Percentiles rank a stretch among this genome's conserved stretches.
Conservation (phyloP, 35 echinoderm and acorn worm species). For the Lytechinus pictus region DNA sequence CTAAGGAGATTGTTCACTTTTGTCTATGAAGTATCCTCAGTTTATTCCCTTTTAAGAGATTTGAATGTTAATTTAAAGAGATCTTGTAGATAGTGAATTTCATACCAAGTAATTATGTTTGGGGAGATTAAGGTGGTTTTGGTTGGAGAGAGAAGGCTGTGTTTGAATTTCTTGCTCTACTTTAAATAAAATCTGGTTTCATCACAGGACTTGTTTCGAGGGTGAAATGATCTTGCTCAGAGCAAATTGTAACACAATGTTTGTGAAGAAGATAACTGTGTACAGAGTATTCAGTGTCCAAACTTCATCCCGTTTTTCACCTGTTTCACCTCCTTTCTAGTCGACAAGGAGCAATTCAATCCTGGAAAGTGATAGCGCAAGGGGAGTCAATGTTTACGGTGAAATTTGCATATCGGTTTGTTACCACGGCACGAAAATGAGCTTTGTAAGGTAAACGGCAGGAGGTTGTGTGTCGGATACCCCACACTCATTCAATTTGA, state of each 20-base stretch:
- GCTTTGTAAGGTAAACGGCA: conserved; percentile 53
- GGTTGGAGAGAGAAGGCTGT: background rate
- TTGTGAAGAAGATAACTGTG: conserved; percentile 17
- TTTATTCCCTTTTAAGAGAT: background rate
- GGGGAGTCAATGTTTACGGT: conserved; percentile 52
- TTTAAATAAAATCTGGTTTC: background rate
- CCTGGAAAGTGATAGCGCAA: conserved; percentile 15
- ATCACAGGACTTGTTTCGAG: background rate
- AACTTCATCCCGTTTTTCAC: conserved; percentile 13
- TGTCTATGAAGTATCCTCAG: background rate
- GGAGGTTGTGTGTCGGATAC: conserved; percentile 29
- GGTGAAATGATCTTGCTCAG: conserved; percentile 35
- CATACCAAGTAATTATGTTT: background rate
- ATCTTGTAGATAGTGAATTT: background rate
- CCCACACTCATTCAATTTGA: conserved; percentile 35
- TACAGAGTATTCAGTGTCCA: conserved; percentile 23
- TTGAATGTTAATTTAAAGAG: background rate
- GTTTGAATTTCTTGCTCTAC: conserved; percentile 3
- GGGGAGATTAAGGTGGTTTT: background rate
- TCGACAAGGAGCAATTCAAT: conserved; percentile 52
- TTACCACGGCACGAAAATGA: conserved; percentile 41
- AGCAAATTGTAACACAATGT: conserved; percentile 42
- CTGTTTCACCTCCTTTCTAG: conserved; percentile 41
- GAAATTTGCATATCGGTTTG: conserved; percentile 48
- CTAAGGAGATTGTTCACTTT: conserved; percentile 11